Base-by-base conservation (phyloP, 2,888 invertebrate genomes). In the Cordilura impudica region DNA sequence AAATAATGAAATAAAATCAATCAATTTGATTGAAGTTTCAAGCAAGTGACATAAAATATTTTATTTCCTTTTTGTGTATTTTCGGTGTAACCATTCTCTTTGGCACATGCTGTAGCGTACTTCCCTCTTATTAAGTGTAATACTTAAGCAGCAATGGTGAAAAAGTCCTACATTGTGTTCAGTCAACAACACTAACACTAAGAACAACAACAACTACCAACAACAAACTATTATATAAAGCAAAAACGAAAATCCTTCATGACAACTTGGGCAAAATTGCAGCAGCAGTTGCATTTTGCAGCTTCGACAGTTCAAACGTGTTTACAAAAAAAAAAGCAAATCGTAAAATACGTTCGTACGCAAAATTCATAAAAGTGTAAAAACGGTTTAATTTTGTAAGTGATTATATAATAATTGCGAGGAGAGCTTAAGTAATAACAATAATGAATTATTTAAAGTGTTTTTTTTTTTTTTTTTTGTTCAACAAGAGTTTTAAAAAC, bases 241-340 rank as follows among this genome's bases (percentile, higher is more conserved):
- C 71, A 67, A 74, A 74, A 72, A 61, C 51, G 23, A 56, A 67
- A 71, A 79, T 72, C 79, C 79, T 79, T 79, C 79, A 79, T 75
- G 75, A 79, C 66, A 79, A 79, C 79, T 79, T 79, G 67, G 75
- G 75, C 75, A 79, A 66, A 70, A 61, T 63, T 63, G 75, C 75
- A 76, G 66, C 67, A 67, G 79, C 79, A 79, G 79, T 79, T 75
- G 79, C 79, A 79, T 67, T 79, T 79, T 72, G 79, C 75, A 79
- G 79, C 79, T 79, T 79, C 79, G 79, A 79, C 79, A 79, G 79
- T 79, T 79, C 67, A 71, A 79, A 79, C 79, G 79, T 79, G 75
- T 49, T 45, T 56, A 61, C 10, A 3, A 70, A 65, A 51, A 56
- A 49, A 66, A 54, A 43, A 43, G 35, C 26, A 72, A 77, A 71